Conservation (phyloP, 92 coral and sea anemone species). For the Porites evermanni region DNA sequence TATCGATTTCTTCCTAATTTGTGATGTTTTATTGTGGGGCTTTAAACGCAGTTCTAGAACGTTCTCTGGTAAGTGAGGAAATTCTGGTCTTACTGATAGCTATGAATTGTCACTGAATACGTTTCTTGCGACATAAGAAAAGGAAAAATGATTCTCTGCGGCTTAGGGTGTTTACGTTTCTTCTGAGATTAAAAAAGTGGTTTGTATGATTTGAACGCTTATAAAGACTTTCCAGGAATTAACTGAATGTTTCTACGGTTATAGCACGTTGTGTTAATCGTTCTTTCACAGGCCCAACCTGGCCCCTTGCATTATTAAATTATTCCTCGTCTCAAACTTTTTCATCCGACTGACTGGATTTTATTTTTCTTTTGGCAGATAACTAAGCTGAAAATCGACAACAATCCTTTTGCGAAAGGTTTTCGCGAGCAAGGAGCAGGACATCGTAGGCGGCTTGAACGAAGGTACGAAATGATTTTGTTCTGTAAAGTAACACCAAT, state of each 20-base stretch:
- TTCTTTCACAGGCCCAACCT: slow-evolving; percentile 13
- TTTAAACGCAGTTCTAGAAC: background rate
- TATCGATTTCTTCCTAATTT: background rate
- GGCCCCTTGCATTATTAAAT: slow-evolving; percentile 28
- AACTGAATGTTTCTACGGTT: slow-evolving; percentile 22
- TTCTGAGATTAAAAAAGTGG: background rate
- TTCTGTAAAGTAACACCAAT: slow-evolving; percentile 16
- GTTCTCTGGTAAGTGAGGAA: background rate
- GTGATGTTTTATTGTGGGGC: background rate
- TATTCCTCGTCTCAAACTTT: slow-evolving; percentile 33
- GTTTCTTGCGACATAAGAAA: background rate
- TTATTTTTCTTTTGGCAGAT: slow-evolving; percentile 58
- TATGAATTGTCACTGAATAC: background rate
- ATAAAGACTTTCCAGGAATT: background rate
- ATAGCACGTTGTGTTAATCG: slow-evolving; percentile 2
- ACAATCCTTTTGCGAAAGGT: slow-evolving; percentile 99
- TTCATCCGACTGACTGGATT: background rate
- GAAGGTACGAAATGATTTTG: slow-evolving; percentile 68
- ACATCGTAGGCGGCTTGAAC: slow-evolving; percentile 88
- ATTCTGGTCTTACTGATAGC: background rate
- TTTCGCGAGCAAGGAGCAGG: slow-evolving; percentile 99
- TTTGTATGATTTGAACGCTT: background rate
- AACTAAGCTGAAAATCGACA: slow-evolving; percentile 96
- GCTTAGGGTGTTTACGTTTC: background rate
- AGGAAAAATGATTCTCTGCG: background rate